phyloP scores from a whole-genome alignment of 2,888 invertebrate genomes.

The Lepidocyrtinus sp. region DNA sequence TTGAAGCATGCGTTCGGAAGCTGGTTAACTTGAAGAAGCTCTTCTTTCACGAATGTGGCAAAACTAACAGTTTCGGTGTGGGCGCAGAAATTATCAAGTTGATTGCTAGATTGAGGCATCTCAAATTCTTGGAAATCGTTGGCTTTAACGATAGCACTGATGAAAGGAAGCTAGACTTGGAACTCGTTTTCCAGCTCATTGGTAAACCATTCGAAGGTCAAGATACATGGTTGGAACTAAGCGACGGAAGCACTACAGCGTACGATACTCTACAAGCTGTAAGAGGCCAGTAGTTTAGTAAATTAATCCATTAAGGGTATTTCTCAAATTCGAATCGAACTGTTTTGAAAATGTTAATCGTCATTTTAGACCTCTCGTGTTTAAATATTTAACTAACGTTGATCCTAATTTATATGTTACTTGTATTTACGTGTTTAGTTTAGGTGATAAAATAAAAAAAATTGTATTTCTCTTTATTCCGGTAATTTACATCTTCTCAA shows the following conservation, averaged over 20 bases:
- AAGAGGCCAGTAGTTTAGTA: no score
- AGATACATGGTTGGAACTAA: constrained; percentile 63
- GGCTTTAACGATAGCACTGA: constrained; percentile 59
- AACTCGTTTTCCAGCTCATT: constrained; percentile 57
- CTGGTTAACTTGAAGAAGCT: constrained; percentile 58
- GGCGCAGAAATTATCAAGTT: constrained; percentile 51
- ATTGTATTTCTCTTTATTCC: no score
- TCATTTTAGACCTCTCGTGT: no score
- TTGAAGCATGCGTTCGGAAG: constrained; percentile 54
- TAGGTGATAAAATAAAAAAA: no score
- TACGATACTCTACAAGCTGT: constrained; percentile 53
- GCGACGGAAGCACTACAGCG: constrained; percentile 59
- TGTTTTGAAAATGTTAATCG: no score
- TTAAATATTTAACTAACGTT: no score
- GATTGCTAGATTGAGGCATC: constrained; percentile 48
- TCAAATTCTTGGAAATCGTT: constrained; percentile 63
- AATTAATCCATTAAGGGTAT: no score
- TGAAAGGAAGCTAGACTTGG: constrained; percentile 46
- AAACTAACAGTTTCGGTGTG: constrained; percentile 55
- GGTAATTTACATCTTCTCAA: no score
- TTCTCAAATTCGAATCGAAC: no score
- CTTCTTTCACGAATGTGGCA: constrained; percentile 63
- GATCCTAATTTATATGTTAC: no score
- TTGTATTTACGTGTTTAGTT: no score
- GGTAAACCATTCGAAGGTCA: constrained; percentile 63